Evolutionary conservation across 2,113 vertebrate species (phyloP), one percentile per base, ranked within the genome.

Genomic region (Larimichthys crocea): DNA sequence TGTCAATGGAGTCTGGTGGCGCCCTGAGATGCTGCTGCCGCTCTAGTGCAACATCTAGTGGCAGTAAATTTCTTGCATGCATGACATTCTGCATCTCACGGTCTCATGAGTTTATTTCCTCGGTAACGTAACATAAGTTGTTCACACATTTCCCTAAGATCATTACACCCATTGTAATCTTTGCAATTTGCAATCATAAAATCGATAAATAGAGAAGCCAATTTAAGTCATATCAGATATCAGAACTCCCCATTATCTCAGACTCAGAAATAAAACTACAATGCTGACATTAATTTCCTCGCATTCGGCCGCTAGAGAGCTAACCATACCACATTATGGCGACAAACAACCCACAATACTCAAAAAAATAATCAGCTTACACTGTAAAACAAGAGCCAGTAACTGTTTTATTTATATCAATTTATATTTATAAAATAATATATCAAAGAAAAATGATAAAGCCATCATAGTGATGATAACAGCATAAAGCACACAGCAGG

Each of bases 271-370:
- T 11, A 53, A 10, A 26, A 15, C 52, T 10, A n/a, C 8, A 4
- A 29, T 29, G 29, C 29, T 29, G 29, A 29, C 29, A 29, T 29
- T 29, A 29, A 29, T 7, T 7, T 56, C 5, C 12, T 12, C 11
- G 4, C 31, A 14, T 11, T 15, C 2, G 24, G 12, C 50, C 10
- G 9, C 20, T 53, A 3, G 17, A 59, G 42, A 3, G 68, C 35
- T 63, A 14, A 44, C 10, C 10, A 1, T 44, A 19, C 31, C 40
- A 35, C 60, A n/a, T 40, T 62, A 44, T 44, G 11, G 10, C 12
- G 1, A 24, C 42, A 65, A 55, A 69, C 67, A 56, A 24, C 35
- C 67, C 35, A 57, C 26, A 71, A 57, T 44, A 44, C 53, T 57
- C 53, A 24, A 19, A 70, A 48, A 31, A 9, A 24, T 48, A 48